phyloP scores from a whole-genome alignment of 2,888 invertebrate genomes.

The Hypsopygia costalis region DNA sequence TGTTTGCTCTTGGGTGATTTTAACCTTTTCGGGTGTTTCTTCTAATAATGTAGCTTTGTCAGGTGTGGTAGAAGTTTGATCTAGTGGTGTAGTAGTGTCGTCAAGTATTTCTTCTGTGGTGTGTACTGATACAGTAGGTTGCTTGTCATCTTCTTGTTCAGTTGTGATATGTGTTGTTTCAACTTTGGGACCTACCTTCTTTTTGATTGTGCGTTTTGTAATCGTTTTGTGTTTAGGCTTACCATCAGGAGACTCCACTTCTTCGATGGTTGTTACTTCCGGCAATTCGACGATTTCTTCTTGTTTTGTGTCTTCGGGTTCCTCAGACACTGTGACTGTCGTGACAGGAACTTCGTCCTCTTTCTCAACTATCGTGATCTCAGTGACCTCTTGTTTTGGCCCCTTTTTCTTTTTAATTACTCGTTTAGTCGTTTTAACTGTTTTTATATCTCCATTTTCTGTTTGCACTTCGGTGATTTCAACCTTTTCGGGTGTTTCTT shows the following conservation, averaged over 20 bases:
- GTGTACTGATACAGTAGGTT: neutral
- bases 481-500: no score
- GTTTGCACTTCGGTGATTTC: no score
- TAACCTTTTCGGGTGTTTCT: conserved; percentile 16
- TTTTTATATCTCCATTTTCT: conserved; percentile 24
- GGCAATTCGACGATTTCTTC: conserved; percentile 27
- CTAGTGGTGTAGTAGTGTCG: neutral
- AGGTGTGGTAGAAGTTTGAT: neutral
- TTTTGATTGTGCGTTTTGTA: conserved; percentile 57
- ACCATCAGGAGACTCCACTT: conserved; percentile 22
- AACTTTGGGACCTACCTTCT: conserved; percentile 32
- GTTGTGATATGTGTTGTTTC: conserved; percentile 47
- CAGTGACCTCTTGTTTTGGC: conserved; percentile 23
- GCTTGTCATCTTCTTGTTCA: conserved; percentile 14
- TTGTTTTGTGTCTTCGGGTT: conserved; percentile 16
- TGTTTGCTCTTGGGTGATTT: conserved; percentile 26
- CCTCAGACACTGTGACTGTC: conserved; percentile 19
- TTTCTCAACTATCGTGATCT: conserved; percentile 27
- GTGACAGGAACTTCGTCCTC: conserved; percentile 31
- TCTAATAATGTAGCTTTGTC: neutral
- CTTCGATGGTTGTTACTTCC: conserved; percentile 23
- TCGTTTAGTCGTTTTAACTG: conserved; percentile 30
- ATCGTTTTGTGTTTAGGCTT: conserved; percentile 20
- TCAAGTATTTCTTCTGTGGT: conserved; percentile 1
- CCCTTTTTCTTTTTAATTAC: conserved; percentile 35